phyloP scores from a whole-genome alignment of 1,140 invertebrate genomes.

The Teleopsis dalmanni region DNA sequence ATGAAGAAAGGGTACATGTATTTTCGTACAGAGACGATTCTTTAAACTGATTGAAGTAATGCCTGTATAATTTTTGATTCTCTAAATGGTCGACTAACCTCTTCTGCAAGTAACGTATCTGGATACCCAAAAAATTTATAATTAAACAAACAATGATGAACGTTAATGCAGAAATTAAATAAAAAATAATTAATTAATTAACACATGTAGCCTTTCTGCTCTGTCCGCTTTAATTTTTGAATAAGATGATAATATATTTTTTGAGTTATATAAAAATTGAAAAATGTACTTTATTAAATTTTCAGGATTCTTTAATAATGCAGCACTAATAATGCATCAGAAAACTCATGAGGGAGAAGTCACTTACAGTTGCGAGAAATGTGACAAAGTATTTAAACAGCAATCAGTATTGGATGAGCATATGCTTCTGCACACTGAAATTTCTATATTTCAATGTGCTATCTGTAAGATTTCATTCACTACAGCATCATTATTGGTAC shows the following conservation, averaged over 20 bases:
- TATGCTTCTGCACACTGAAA: slow-evolving; percentile 36
- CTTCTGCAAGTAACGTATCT: too few species aligned
- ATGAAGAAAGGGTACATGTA: too few species aligned
- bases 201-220: too few species aligned
- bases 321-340: slow-evolving; percentile 34
- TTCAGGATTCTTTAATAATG: slow-evolving; percentile 38
- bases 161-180: too few species aligned
- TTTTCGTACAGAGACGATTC: too few species aligned
- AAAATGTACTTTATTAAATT: background rate
- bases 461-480: slow-evolving; percentile 55
- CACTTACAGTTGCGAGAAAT: slow-evolving; percentile 32
- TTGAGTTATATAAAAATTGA: background rate
- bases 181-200: too few species aligned
- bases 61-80: too few species aligned
- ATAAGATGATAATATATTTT: background rate
- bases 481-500: slow-evolving; percentile 51
- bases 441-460: slow-evolving; percentile 49
- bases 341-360: slow-evolving; percentile 31
- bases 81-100: too few species aligned
- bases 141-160: too few species aligned
- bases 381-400: slow-evolving; percentile 39
- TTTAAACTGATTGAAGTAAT: too few species aligned
- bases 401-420: slow-evolving; percentile 38
- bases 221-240: too few species aligned
- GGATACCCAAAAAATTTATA: too few species aligned